These are phyloP conservation scores for Caenorhabditis elegans DNA, from an alignment of 1,140 invertebrate genomes.

Conservation along the genomic window WBcel235 BX284606.5:6512501-6513000, in stretches of 20 bases:
- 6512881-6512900: too few species aligned
- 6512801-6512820: conserved; percentile 55
- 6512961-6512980: too few species aligned
- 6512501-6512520: conserved; percentile 64
- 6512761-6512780: conserved; percentile 64
- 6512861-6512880: neutral
- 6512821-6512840: too few species aligned
- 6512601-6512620: conserved; percentile 65
- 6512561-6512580: conserved; percentile 61
- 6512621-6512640: conserved; percentile 57
- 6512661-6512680: conserved; percentile 56
- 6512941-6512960: too few species aligned
- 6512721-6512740: conserved; percentile 38
- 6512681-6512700: conserved; percentile 67
- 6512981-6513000: too few species aligned
- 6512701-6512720: conserved; percentile 64
- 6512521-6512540: conserved; percentile 55
- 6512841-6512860: too few species aligned
- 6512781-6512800: conserved; percentile 61
- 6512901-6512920: too few species aligned
- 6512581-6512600: conserved; percentile 66
- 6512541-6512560: conserved; percentile 56
- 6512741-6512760: conserved; percentile 64
- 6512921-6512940: too few species aligned
- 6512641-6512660: neutral